These are phyloP conservation scores for Propithecus coquereli DNA, from an alignment of 2,113 vertebrate species.

Conservation along the genomic window DNA sequence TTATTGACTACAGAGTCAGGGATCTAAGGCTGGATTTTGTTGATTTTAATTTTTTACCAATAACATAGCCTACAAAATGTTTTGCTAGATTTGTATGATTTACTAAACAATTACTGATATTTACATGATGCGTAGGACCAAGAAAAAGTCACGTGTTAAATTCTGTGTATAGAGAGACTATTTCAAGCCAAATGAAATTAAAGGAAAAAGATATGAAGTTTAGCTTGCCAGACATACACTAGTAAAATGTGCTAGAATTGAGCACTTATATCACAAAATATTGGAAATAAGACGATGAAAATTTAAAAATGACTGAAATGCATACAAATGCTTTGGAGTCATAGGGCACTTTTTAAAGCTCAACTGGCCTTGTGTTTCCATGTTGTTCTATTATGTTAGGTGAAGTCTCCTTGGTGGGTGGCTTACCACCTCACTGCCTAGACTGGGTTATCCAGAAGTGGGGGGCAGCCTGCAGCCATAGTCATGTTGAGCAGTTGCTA, in stretches of 20 bases:
- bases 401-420: neutral
- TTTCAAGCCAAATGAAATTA: neutral
- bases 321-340: neutral
- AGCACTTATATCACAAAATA: neutral
- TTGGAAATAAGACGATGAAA: neutral
- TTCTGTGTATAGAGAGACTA: neutral
- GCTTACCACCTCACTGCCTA: neutral
- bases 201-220: neutral
- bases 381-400: neutral
- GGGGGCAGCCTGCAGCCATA: neutral
- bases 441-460: no score
- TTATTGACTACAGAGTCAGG: neutral
- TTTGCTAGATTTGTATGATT: neutral
- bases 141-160: neutral
- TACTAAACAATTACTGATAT: conserved; percentile 22
- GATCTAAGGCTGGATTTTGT: neutral
- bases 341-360: neutral
- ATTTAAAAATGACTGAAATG: neutral
- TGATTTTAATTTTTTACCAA: conserved; percentile 19
- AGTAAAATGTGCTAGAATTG: neutral
- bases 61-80: neutral
- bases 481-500: neutral
- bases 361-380: neutral
- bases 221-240: neutral
- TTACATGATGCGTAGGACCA: neutral